A percentile compares a stretch with the other conserved stretches of the same genome.
These are phyloP conservation scores for Porites divaricata DNA, from an alignment of 92 coral and sea anemone genomes.

Conservation along the genomic window DNA sequence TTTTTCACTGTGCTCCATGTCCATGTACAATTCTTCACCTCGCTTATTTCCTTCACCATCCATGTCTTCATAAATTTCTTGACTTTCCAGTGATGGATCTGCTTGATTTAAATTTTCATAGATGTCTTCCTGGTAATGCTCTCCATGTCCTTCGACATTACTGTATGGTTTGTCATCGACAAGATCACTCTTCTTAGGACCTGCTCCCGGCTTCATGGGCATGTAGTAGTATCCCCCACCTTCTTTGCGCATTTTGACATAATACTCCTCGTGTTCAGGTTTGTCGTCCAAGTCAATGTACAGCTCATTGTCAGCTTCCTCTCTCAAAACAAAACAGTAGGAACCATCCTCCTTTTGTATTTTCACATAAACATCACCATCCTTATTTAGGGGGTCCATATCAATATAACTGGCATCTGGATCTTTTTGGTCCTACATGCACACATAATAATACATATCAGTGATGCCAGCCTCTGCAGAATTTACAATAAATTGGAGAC, in stretches of 20 bases:
- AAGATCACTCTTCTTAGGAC: not conserved
- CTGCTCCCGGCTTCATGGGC: not conserved
- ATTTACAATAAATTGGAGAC: no score
- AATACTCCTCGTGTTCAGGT: not conserved
- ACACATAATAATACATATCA: not conserved
- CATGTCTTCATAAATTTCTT: conserved; percentile 34
- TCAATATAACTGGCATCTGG: not conserved
- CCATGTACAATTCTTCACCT: conserved; percentile 1
- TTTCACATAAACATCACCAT: conserved; percentile 10
- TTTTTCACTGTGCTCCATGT: not conserved
- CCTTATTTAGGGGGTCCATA: conserved; percentile 11
- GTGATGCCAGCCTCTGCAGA: no score
- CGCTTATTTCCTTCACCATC: not conserved
- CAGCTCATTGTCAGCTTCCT: not conserved
- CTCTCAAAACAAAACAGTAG: conserved; percentile 4
- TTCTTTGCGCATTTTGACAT: not conserved
- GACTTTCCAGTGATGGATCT: not conserved
- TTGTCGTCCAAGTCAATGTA: not conserved
- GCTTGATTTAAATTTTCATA: conserved; percentile 11
- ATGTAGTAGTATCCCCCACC: not conserved
- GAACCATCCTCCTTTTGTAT: conserved; percentile 33
- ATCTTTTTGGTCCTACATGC: conserved; percentile 23
- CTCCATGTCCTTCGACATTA: not conserved
- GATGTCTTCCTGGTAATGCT: not conserved
- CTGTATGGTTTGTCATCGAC: not conserved